phyloP scores from a whole-genome alignment of 2,888 invertebrate species.

The Ecdyonurus torrentis region DNA sequence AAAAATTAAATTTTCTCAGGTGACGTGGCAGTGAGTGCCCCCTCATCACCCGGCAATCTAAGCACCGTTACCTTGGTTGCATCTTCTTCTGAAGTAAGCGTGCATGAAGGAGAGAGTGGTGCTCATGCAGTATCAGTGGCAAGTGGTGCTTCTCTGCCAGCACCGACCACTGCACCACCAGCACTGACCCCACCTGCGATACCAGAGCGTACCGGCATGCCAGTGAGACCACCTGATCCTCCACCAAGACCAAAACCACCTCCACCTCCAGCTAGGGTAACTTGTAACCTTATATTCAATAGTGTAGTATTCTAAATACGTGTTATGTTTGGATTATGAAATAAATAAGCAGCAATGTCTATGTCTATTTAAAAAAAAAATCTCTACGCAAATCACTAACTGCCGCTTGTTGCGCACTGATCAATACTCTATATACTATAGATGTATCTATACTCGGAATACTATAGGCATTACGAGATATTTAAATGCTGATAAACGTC shows the following conservation, averaged over 20 bases:
- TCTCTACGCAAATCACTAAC: neutral
- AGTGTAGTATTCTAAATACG: too few species aligned
- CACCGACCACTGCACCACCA: slow-evolving; percentile 2
- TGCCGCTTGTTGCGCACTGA: too few species aligned
- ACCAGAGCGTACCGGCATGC: neutral
- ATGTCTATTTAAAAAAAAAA: too few species aligned
- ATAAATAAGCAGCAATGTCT: too few species aligned
- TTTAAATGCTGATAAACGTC: too few species aligned
- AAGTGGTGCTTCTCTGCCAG: neutral
- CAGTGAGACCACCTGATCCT: neutral
- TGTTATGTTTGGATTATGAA: too few species aligned
- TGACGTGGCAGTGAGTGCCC: slow-evolving; percentile 35
- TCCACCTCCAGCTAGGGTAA: neutral
- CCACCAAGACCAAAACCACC: neutral
- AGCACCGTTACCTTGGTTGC: slow-evolving; percentile 57
- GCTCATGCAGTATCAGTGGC: too few species aligned
- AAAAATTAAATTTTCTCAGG: too few species aligned
- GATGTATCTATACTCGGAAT: too few species aligned
- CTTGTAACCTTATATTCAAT: too few species aligned
- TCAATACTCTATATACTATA: too few species aligned
- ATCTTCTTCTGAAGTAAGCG: slow-evolving; percentile 32
- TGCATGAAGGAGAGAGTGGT: slow-evolving; percentile 15
- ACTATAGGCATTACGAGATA: too few species aligned
- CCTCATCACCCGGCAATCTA: slow-evolving; percentile 54
- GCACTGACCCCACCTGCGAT: neutral